Evolutionary conservation across 1,140 invertebrate genomes (phyloP).

Genomic region (Lepidurus arcticus): DNA sequence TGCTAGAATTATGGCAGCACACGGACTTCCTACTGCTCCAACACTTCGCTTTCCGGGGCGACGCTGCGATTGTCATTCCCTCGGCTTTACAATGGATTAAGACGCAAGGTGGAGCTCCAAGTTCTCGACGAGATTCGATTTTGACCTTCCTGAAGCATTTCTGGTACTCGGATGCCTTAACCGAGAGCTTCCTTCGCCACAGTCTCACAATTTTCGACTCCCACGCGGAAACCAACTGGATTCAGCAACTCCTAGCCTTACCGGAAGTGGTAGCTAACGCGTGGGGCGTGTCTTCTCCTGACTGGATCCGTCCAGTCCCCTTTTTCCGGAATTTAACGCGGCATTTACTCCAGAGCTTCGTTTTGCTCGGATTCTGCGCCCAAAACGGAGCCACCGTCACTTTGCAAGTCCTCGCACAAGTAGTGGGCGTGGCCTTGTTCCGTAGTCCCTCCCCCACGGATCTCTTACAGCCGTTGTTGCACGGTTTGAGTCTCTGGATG

Average conservation of each 20-base stretch:
- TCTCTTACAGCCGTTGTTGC: not conserved
- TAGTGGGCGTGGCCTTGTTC: slow-evolving; percentile 40
- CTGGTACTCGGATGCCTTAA: slow-evolving; percentile 28
- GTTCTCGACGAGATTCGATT: slow-evolving; percentile 25
- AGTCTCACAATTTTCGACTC: not conserved
- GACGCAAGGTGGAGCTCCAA: slow-evolving; percentile 26
- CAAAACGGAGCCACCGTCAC: slow-evolving; percentile 36
- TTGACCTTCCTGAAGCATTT: slow-evolving; percentile 32
- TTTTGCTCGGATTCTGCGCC: slow-evolving; percentile 40
- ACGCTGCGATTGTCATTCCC: slow-evolving; percentile 35
- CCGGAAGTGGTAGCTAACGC: slow-evolving; percentile 42
- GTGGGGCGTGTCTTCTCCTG: slow-evolving; percentile 37
- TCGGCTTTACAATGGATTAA: slow-evolving; percentile 7
- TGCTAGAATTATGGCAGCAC: not conserved
- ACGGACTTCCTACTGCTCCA: not conserved
- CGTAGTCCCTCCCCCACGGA: not conserved
- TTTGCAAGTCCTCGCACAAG: slow-evolving; percentile 37
- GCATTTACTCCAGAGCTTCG: slow-evolving; percentile 40
- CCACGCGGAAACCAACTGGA: slow-evolving; percentile 37
- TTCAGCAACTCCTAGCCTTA: slow-evolving; percentile 37
- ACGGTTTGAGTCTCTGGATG: not conserved
- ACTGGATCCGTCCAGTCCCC: slow-evolving; percentile 27
- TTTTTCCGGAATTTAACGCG: slow-evolving; percentile 35
- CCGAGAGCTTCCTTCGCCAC: slow-evolving; percentile 32
- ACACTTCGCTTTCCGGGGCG: not conserved